Evolutionary conservation across 1,140 invertebrate species (phyloP), one percentile per base, ranked within the genome.

Genomic region (Ostrea edulis): DNA sequence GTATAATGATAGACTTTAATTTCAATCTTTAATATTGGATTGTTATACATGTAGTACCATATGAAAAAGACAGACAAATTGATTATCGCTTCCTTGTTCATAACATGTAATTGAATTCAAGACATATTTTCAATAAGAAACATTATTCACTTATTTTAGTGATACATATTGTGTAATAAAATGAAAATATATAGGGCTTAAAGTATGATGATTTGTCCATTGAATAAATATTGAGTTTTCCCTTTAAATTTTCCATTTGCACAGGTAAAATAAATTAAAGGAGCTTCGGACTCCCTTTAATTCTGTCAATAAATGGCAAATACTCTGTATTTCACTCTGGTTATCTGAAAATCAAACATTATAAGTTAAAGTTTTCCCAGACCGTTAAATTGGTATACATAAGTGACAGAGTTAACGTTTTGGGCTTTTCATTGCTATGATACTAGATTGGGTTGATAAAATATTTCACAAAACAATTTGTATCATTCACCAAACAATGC

Each of bases 321-420:
- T 83, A 55, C 22, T n/a, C n/a, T 54, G 20, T 22, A 29, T 77
- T 35, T 77, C 25, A 25, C 68, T 12, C 0, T 9, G 25, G 22
- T 77, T 77, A 77, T 77, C 68, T 9, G 68, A 77, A 77, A 77
- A 77, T 77, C 68, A 77, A 77, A 77, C 68, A 77, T 14, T n/a
- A n/a, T n/a, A n/a, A 29, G 22, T 35, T 29, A 77, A 77, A 77
- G 68, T 77, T 77, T 22, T 77, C 29, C 29, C 25, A 77, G 68
- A 77, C 68, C 25, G 12, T 11, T 25, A 25, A 77, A 77, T 29
- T 77, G 68, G 68, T 77, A 35, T 77, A 77, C 68, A 35, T n/a
- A n/a, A 29, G 9, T 77, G 25, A 77, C 9, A 25, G 68, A 29
- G 58, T 17, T 62, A 62, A 29, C 22, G 8, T 25, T 8, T 0